phyloP scores from a whole-genome alignment of 1,140 invertebrate genomes.

The Neodiprion pinetum region DNA sequence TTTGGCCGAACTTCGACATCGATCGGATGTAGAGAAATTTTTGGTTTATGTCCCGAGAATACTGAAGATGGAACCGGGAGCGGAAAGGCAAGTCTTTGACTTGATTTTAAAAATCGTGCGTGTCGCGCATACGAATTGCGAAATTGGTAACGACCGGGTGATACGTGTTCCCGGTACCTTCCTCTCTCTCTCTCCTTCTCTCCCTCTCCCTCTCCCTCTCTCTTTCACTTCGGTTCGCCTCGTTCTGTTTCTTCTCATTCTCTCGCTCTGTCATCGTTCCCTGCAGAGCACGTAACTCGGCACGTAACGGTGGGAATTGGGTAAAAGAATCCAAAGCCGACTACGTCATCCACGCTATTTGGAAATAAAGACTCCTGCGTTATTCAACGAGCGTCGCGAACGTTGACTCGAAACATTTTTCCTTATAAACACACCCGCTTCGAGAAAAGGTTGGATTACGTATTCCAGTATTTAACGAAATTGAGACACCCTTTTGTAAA shows the following conservation, averaged over 20 bases:
- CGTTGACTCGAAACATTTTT: background rate
- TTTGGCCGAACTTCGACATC: too few species aligned
- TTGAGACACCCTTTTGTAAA: too few species aligned
- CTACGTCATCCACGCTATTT: background rate
- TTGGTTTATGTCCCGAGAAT: background rate
- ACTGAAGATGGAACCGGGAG: background rate
- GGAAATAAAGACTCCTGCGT: conserved; percentile 4
- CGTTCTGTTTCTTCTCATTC: background rate
- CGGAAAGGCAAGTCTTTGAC: background rate
- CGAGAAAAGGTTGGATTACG: too few species aligned
- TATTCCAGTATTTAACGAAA: too few species aligned
- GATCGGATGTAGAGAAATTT: too few species aligned
- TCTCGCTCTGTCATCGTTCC: background rate
- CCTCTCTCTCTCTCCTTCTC: background rate
- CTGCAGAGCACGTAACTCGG: background rate
- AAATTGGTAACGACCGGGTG: conserved; percentile 4
- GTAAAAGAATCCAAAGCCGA: conserved; percentile 5
- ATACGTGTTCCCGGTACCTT: background rate
- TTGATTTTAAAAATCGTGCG: background rate
- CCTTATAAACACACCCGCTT: too few species aligned
- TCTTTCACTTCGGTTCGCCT: background rate
- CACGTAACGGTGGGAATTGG: background rate
- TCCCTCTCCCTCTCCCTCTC: background rate
- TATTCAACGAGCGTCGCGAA: background rate
- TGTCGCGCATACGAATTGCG: conserved; percentile 1